These are phyloP conservation scores for Harpalus rufipes DNA, from an alignment of 2,888 invertebrate genomes.

Conservation along the genomic window DNA sequence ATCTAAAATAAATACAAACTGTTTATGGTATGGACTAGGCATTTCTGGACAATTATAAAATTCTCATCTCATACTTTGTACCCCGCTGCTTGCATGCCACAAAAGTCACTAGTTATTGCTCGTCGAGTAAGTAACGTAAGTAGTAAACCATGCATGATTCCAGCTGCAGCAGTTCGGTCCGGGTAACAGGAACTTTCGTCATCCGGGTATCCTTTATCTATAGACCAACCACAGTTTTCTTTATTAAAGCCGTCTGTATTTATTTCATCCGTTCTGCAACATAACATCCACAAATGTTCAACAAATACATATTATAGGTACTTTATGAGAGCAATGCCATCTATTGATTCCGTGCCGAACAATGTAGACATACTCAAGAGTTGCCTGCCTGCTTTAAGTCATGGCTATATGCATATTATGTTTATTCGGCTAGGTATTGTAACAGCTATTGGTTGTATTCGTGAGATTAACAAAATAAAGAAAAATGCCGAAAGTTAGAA, in stretches of 20 bases:
- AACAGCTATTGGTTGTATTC: no score
- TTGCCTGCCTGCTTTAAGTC: no score
- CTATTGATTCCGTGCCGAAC: no score
- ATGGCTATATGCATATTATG: no score
- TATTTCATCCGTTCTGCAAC: constrained; percentile 67
- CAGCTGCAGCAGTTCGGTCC: constrained; percentile 32
- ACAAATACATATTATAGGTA: neutral
- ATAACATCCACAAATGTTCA: neutral
- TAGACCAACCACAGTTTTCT: constrained; percentile 40
- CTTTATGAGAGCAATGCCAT: no score
- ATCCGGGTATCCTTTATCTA: constrained; percentile 60
- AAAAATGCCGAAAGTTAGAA: no score
- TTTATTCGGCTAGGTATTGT: no score
- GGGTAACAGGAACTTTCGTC: constrained; percentile 25
- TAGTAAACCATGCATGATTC: constrained; percentile 10
- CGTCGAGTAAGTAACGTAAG: neutral
- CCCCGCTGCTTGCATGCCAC: constrained; percentile 71
- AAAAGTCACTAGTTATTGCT: constrained; percentile 69
- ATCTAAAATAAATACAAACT: constrained; percentile 2
- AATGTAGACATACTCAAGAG: no score
- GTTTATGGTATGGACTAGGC: no score
- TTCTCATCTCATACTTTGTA: constrained; percentile 70
- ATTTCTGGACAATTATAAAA: no score
- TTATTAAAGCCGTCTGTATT: neutral
- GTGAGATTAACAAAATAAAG: no score